Percentiles rank a stretch among this genome's conserved stretches.
Evolutionary conservation across 30 jellyfish, hydroid and myxozoan genomes (phyloP).

Genomic region (Hydractinia echinata): DNA sequence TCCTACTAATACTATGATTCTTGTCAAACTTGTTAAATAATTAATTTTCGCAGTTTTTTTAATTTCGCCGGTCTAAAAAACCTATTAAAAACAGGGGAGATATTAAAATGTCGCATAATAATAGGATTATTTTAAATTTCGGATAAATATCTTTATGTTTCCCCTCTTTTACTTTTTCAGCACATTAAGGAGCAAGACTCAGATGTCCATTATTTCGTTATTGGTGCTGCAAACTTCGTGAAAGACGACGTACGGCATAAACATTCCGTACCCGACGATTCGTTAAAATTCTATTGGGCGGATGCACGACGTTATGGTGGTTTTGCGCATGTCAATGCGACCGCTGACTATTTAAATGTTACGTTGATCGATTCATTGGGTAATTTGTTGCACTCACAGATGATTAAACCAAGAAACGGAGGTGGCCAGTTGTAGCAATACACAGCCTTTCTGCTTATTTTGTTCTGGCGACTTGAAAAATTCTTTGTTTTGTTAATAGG

Average conservation of each 20-base stretch:
- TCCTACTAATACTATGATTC: no score
- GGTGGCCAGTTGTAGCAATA: no score
- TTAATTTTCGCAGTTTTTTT: no score
- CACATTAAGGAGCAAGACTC: conserved; percentile 22
- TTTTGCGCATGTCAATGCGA: conserved; percentile 51
- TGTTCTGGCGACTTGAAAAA: no score
- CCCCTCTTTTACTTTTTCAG: background rate
- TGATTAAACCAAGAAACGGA: conserved; percentile 11
- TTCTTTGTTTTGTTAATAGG: no score
- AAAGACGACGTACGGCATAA: conserved; percentile 39
- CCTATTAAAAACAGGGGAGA: no score
- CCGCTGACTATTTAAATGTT: conserved; percentile 26
- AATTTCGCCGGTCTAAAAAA: no score
- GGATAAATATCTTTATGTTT: no score
- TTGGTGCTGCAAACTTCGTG: conserved; percentile 60
- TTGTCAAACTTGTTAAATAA: no score
- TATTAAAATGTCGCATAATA: no score
- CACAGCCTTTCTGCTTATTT: no score
- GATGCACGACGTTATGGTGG: conserved; percentile 51
- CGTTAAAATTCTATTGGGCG: conserved; percentile 71
- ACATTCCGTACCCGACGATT: conserved; percentile 61
- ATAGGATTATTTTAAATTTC: no score
- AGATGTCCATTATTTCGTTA: conserved; percentile 46
- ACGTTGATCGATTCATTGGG: conserved; percentile 45
- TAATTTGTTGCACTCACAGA: conserved; percentile 21